Evolutionary conservation across 2,113 vertebrate genomes (phyloP).

Genomic region (Micronisus gabar): DNA sequence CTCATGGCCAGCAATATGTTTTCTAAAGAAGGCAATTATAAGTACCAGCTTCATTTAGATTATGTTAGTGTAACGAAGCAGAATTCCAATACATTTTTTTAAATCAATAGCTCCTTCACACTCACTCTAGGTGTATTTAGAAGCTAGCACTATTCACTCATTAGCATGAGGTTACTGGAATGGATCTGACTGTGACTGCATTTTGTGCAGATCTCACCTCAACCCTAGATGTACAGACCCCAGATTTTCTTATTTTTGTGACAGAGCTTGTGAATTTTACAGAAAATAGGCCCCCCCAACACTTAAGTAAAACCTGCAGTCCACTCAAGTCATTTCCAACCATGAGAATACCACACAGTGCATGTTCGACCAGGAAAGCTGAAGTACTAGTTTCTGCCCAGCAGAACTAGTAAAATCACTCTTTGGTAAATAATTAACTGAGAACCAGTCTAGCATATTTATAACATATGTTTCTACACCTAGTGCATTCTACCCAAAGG

Average conservation of each 20-base stretch:
- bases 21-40: background rate
- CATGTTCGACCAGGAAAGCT: background rate
- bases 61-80: background rate
- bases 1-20: background rate
- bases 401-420: background rate
- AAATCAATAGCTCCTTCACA: constrained; percentile 14
- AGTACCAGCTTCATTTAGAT: background rate
- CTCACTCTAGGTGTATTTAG: background rate
- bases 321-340: background rate
- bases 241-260: background rate
- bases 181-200: background rate
- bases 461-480: background rate
- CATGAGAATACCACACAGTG: background rate
- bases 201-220: background rate
- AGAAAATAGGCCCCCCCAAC: background rate
- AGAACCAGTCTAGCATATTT: background rate
- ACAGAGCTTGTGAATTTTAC: background rate
- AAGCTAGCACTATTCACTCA: background rate
- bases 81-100: background rate
- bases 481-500: background rate
- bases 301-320: background rate
- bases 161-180: background rate
- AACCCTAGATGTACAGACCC: background rate
- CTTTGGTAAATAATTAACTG: background rate
- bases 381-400: background rate